Conservation (phyloP, 1,140 invertebrate genomes). For the Heterodera carotae region DNA sequence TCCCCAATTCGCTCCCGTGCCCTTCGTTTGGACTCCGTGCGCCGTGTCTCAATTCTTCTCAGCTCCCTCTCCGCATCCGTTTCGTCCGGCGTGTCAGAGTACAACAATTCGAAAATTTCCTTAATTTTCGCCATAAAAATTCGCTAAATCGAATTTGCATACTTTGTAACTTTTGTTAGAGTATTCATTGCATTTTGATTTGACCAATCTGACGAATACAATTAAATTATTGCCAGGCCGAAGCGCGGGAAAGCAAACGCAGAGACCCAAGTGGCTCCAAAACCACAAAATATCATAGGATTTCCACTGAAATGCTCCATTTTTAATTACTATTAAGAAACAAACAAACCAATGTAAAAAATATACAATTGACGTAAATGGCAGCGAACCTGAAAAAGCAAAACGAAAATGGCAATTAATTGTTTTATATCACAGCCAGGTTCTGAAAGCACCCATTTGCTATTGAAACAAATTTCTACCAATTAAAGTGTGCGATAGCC, state of each 20-base stretch:
- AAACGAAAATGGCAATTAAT: background rate
- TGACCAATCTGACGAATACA: slow-evolving; percentile 35
- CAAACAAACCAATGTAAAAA: slow-evolving; percentile 30
- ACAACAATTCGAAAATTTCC: slow-evolving; percentile 44
- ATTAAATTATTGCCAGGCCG: slow-evolving; percentile 47
- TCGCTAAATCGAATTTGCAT: background rate
- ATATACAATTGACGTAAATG: slow-evolving; percentile 49
- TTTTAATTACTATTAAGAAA: background rate
- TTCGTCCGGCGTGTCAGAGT: slow-evolving; percentile 21
- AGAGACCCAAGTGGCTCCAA: slow-evolving; percentile 47
- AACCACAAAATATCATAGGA: slow-evolving; percentile 50
- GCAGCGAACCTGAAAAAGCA: slow-evolving; percentile 32
- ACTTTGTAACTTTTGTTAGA: slow-evolving; percentile 42
- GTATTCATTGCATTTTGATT: slow-evolving; percentile 30
- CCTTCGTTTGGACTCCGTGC: slow-evolving; percentile 5
- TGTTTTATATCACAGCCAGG: too few species aligned
- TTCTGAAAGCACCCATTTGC: too few species aligned
- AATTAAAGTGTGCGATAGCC: slow-evolving; percentile 46
- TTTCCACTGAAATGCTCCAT: slow-evolving; percentile 28
- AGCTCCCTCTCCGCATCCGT: slow-evolving; percentile 39
- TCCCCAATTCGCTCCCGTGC: slow-evolving; percentile 3
- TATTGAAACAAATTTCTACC: slow-evolving; percentile 2
- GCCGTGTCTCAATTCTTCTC: slow-evolving; percentile 35
- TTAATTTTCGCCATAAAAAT: background rate
- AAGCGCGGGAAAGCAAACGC: slow-evolving; percentile 42